A percentile compares a stretch with the other conserved stretches of the same genome.
Evolutionary conservation across 2,797 vertebrate species (phyloP).

Genomic region (Furcifer pardalis): DNA sequence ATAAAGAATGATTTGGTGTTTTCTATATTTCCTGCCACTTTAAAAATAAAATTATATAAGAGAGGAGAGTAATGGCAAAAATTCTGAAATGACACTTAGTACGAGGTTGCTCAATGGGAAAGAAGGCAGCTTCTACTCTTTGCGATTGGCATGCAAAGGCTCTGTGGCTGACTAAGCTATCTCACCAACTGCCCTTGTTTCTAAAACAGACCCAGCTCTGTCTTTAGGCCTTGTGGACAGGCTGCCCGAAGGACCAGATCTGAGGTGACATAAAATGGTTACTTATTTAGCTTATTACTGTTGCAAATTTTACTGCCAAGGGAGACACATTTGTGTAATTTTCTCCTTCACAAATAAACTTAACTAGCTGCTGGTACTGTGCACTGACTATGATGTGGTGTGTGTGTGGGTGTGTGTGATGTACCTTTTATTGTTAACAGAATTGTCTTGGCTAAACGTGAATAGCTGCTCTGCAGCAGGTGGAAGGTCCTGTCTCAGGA

Average conservation of each 20-base stretch:
- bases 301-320: not conserved
- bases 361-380: too few relatives aligned
- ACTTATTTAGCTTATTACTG: not conserved
- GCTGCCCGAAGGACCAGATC: not conserved
- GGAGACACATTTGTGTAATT: not conserved
- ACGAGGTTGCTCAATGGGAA: too few relatives aligned
- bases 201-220: too few relatives aligned
- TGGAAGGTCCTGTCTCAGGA: not conserved
- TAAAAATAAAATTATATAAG: not conserved
- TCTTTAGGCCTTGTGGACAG: too few relatives aligned
- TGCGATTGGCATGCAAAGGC: not conserved
- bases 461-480: not conserved
- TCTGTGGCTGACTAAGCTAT: not conserved
- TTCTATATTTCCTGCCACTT: conserved; percentile 18
- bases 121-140: not conserved
- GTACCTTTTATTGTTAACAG: too few relatives aligned
- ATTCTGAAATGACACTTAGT: not conserved
- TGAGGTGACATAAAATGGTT: not conserved
- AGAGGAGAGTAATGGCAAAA: not conserved
- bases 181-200: too few relatives aligned
- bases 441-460: not conserved
- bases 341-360: not conserved
- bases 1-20: conserved; percentile 54
- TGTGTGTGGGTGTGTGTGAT: too few relatives aligned
- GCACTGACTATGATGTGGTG: too few relatives aligned